Evolutionary conservation across 2,113 vertebrate species (phyloP).

Genomic region (Onychostruthus taczanowskii): DNA sequence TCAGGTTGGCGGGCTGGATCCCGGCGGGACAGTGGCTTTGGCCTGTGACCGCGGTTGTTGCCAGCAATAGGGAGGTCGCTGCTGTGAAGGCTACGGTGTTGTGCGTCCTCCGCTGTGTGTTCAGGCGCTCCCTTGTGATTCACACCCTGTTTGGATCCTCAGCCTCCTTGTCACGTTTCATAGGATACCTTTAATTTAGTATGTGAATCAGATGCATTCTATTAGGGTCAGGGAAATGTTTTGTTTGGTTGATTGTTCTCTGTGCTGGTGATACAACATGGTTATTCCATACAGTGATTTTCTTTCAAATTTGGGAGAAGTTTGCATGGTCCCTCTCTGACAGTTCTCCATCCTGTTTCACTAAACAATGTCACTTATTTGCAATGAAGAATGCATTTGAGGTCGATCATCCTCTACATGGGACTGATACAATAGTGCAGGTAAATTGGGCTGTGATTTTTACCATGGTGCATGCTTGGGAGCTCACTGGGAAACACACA

Average conservation of each 20-base stretch:
- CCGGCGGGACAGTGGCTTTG: background rate
- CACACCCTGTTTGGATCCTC: background rate
- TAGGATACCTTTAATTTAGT: background rate
- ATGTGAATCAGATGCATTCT: background rate
- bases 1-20: accelerated
- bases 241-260: background rate
- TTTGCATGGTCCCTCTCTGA: background rate
- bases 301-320: background rate
- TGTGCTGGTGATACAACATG: background rate
- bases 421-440: background rate
- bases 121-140: background rate
- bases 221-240: background rate
- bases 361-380: background rate
- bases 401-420: background rate
- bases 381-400: background rate
- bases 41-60: accelerated
- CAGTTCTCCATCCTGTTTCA: background rate
- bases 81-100: background rate
- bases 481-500: background rate
- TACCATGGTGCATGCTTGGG: accelerated
- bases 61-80: background rate
- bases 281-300: background rate
- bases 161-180: background rate
- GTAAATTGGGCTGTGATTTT: background rate
- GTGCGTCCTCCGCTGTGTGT: accelerated